phyloP scores from a whole-genome alignment of 2,113 vertebrate genomes.

The Oxyura jamaicensis region DNA sequence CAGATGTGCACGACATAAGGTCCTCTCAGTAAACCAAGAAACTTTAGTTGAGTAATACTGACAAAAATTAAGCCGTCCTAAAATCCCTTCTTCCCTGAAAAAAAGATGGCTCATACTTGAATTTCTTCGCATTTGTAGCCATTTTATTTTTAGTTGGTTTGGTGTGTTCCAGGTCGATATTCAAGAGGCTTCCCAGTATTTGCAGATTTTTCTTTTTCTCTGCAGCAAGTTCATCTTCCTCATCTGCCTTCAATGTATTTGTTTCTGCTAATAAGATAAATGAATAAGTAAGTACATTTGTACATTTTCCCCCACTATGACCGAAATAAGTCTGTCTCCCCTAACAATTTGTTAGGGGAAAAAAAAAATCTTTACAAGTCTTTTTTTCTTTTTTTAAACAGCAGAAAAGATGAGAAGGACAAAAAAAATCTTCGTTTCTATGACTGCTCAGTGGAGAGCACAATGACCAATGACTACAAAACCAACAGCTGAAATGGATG shows the following conservation, averaged over 20 bases:
- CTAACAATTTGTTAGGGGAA: neutral
- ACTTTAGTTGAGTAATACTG: neutral
- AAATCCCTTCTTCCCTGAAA: neutral
- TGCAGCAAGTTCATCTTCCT: constrained; percentile 78
- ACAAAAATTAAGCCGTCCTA: neutral
- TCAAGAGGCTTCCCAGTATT: constrained; percentile 85
- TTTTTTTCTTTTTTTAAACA: neutral
- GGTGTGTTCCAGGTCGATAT: constrained; percentile 65
- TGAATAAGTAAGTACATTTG: neutral
- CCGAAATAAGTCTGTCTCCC: neutral
- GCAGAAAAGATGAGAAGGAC: neutral
- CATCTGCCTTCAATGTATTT: constrained; percentile 21
- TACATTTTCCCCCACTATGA: neutral
- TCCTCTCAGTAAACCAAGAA: neutral
- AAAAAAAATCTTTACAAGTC: neutral
- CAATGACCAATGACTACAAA: neutral
- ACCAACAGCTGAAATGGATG: neutral
- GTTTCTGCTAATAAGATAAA: constrained; percentile 43
- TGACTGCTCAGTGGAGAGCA: neutral
- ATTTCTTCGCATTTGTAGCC: constrained; percentile 78
- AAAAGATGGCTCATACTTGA: constrained; percentile 80
- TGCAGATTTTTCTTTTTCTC: constrained; percentile 90
- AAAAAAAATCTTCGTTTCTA: neutral
- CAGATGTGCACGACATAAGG: neutral
- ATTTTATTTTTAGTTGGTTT: constrained; percentile 75